Evolutionary conservation across 1,140 invertebrate species (phyloP), one percentile per base, ranked within the genome.

Genomic region (Camponotus floridanus): DNA sequence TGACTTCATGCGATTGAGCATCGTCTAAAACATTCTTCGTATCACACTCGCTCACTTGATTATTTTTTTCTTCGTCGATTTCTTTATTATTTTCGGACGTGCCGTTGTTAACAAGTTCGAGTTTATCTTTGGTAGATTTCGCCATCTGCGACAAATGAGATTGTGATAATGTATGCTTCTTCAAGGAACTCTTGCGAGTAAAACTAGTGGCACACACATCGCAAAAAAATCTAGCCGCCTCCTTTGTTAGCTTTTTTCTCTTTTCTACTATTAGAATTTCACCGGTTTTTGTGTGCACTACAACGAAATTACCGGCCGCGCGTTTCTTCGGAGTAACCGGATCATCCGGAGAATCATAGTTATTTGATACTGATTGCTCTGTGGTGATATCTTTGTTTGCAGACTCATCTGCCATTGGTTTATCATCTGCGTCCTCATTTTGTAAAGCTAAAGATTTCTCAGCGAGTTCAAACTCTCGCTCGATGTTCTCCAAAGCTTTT

Each of bases 201-300:
- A 95, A 95, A 74, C 94, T 95, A 0, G 94, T 95, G 0, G 93
- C 61, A 42, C 95, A 95, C 6, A 95, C 88, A 4, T 94, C 87
- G 21, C 95, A 95, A 86, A 94, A 95, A 59, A 95, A 95, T 42
- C 89, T 94, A 0, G 94, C 93, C 0, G 91, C 92, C 55, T 95
- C 95, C 65, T 95, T 95, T 2, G 95, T 95, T 5, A 95, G 65
- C 48, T 95, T 95, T 51, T 94, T 95, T 45, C 92, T 92, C 59
- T 95, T 95, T 42, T 95, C 94, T 0, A 95, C 93, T 5, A 95
- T 94, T 5, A 95, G 48, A 36, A 95, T 94, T 62, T 95, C 94
- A 0, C 94, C 94, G 4, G 92, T 92, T 61, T 95, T 95, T 3
- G 91, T 94, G 6, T 94, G 94, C 0, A 94, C 94, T 0, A 95